Base-by-base conservation (phyloP, 2,797 vertebrate species). In the Eleutherodactylus coqui region DNA sequence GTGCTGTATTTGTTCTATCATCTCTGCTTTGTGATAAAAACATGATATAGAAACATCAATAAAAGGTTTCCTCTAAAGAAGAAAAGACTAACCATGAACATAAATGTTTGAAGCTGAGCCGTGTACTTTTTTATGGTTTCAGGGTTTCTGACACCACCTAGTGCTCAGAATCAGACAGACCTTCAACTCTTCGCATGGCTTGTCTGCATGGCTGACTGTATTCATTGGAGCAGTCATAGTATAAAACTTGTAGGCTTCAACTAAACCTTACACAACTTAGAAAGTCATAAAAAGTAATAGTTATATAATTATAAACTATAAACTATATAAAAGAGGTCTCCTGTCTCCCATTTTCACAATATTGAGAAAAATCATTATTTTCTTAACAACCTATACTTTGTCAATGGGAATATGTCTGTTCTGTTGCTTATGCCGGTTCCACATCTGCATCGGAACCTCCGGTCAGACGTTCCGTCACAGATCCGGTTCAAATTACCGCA, bases 101-200 rank as follows among this genome's bases (percentile, higher is more conserved):
- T 21, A 38, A 55, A 45, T 32, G n/a, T 47, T 27, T 45, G 27
- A 51, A 51, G 32, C 49, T 11, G 34, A 34, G 17, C 3, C 14
- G n/a, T 51, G 36, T 78, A 43, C 70, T 24, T 60, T 47, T 7
- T 4, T 27, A 84, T 80, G 79, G 82, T 87, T 84, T 81, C 17
- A 87, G 86, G 86, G 69, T 87, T 80, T 87, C 86, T 87, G 58
- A 75, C 86, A 75, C 86, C 86, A 84, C 77, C 86, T 87, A 87
- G 86, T 87, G 86, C 82, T 53, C 82, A 87, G 58, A 80, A 36
- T 53, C 34, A 76, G 84, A 75, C 53, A 87, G 34, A 41, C 76
- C 82, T 62, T 32, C 53, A 13, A 24, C 49, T 17, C n/a, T 60
- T 60, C 27, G 47, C 53, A 60, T 13, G 38, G 4, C 8, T 21